These are phyloP conservation scores for Heliconius charithonia DNA, from an alignment of 2,888 invertebrate genomes.

Conservation along the genomic window DNA sequence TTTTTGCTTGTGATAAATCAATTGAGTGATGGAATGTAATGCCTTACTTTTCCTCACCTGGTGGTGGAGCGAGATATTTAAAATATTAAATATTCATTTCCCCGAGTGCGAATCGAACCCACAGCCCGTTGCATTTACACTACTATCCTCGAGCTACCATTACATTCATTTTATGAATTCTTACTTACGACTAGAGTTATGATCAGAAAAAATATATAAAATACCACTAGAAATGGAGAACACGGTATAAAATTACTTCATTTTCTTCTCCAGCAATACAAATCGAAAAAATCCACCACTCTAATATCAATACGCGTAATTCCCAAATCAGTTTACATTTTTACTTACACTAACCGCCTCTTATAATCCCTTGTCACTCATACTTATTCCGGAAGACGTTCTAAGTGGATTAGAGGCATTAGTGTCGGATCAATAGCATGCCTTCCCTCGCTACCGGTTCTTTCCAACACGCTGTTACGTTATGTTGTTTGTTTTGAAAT, in stretches of 20 bases:
- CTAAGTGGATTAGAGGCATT: constrained; percentile 77
- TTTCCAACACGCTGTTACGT: constrained; percentile 48
- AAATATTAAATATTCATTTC: too few species aligned
- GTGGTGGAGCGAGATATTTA: too few species aligned
- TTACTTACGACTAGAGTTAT: too few species aligned
- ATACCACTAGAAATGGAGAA: too few species aligned
- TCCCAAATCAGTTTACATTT: constrained; percentile 42
- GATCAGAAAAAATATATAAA: too few species aligned
- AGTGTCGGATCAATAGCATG: constrained; percentile 71
- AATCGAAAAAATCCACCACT: neutral
- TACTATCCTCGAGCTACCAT: too few species aligned
- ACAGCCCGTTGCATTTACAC: too few species aligned
- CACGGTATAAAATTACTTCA: neutral
- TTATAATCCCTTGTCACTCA: constrained; percentile 75
- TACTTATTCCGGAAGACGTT: constrained; percentile 69
- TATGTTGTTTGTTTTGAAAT: constrained; percentile 30
- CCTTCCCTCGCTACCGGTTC: constrained; percentile 52
- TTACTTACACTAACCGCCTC: constrained; percentile 39
- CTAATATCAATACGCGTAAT: constrained; percentile 16
- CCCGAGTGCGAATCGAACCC: too few species aligned
- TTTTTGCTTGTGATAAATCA: neutral
- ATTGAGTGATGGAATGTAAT: too few species aligned
- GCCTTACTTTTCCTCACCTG: too few species aligned
- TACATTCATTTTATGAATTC: too few species aligned
- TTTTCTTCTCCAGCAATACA: neutral